phyloP scores from a whole-genome alignment of 2,113 vertebrate species.

The Rhynchomys soricoides region DNA sequence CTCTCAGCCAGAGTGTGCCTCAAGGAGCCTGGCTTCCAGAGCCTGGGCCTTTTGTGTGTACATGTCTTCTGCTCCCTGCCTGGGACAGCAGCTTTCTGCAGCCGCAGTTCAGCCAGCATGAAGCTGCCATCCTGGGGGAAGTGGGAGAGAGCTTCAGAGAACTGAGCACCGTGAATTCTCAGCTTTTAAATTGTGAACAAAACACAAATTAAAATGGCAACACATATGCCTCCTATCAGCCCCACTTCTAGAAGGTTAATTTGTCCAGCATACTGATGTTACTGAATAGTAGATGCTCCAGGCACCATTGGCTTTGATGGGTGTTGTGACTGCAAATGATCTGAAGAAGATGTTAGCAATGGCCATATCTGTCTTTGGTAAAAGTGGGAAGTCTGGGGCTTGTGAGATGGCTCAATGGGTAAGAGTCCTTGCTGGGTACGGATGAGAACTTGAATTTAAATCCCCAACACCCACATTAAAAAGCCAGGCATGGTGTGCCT shows the following conservation, averaged over 20 bases:
- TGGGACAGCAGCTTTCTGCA: background rate
- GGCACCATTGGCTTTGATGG: background rate
- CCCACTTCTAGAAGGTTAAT: background rate
- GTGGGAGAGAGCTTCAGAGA: background rate
- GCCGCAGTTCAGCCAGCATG: background rate
- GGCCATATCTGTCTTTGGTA: background rate
- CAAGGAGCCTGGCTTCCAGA: background rate
- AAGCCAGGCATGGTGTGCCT: background rate
- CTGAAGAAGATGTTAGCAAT: too few species aligned
- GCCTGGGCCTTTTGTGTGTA: background rate
- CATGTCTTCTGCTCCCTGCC: background rate
- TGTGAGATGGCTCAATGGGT: background rate
- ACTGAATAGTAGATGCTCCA: accelerated
- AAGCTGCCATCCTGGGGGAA: background rate
- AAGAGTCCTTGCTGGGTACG: background rate
- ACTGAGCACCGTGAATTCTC: background rate
- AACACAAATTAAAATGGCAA: background rate
- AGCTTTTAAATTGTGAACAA: background rate
- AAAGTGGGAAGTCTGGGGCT: background rate
- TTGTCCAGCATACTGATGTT: background rate
- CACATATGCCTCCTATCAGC: background rate
- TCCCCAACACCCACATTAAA: background rate
- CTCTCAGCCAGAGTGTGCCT: background rate
- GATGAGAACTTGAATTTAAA: background rate
- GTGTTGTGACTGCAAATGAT: background rate